Conservation (phyloP, 2,797 vertebrate genomes). For the Rhinella marina region DNA sequence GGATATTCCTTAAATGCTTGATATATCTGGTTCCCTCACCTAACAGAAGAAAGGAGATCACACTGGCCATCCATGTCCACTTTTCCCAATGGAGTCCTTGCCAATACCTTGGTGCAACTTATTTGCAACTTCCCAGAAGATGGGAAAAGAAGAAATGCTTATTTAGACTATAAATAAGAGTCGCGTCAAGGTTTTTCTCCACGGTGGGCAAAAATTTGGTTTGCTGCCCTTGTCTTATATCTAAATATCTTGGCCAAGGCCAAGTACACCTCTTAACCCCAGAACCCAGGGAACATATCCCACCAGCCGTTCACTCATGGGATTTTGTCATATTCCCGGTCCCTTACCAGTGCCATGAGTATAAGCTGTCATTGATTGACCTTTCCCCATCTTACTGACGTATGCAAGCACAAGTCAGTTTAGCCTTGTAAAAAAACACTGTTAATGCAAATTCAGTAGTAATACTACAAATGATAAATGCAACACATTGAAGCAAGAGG, state of each 20-base stretch:
- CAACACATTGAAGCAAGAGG: conserved; percentile 20
- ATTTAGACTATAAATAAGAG: not conserved
- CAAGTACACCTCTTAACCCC: not conserved
- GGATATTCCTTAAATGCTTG: not conserved
- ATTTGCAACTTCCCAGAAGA: not conserved
- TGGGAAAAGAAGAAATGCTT: not conserved
- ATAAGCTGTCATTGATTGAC: not conserved
- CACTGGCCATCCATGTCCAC: not conserved
- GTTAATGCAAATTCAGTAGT: conserved; percentile 26
- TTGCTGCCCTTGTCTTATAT: not conserved
- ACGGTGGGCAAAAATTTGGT: not conserved
- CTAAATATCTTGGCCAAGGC: too few species aligned
- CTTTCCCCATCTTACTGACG: not conserved
- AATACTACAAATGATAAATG: conserved; percentile 43
- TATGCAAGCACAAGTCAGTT: not conserved
- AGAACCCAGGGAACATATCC: not conserved
- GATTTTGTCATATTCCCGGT: not conserved
- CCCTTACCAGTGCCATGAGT: not conserved
- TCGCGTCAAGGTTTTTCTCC: not conserved
- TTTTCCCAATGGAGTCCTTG: not conserved
- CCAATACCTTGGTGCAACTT: not conserved
- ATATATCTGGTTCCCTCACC: not conserved
- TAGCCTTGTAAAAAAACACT: conserved; percentile 10
- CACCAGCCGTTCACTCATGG: not conserved
- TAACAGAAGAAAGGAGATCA: not conserved